A percentile compares a stretch with the other conserved stretches of the same genome.
Conservation (phyloP, 2,113 vertebrate species). For the Microtus ochrogaster region DNA sequence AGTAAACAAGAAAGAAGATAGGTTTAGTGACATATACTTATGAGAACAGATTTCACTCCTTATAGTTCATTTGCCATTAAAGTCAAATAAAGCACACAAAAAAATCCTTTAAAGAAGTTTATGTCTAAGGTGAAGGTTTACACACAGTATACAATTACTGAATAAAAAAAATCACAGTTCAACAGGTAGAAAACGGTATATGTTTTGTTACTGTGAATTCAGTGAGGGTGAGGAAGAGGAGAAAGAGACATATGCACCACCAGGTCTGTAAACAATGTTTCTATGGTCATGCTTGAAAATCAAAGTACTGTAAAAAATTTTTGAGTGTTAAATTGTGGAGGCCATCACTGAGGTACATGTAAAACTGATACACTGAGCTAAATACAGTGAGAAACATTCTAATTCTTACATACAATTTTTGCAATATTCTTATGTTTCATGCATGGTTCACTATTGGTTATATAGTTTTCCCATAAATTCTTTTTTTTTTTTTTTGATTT, state of each 20-base stretch:
- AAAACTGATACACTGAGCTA: not conserved
- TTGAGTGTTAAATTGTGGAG: not conserved
- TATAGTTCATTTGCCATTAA: too few relatives aligned
- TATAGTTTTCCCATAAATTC: not conserved
- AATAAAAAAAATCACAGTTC: not conserved
- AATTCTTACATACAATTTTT: not conserved
- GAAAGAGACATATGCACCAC: not conserved
- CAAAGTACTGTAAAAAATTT: not conserved
- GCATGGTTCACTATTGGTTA: not conserved
- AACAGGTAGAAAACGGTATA: not conserved
- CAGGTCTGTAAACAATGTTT: not conserved
- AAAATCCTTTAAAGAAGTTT: not conserved
- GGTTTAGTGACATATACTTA: not conserved
- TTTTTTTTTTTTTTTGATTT: too few relatives aligned
- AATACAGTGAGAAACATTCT: not conserved
- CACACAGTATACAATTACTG: rapidly evolving
- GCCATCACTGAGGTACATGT: not conserved
- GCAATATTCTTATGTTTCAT: not conserved
- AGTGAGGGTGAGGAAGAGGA: not conserved
- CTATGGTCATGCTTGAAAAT: not conserved
- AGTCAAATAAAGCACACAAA: not conserved
- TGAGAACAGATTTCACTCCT: not conserved
- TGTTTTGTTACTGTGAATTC: not conserved
- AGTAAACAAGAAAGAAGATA: not conserved
- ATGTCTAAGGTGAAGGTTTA: not conserved